A percentile compares a stretch with the other conserved stretches of the same genome.
Conservation (phyloP, 2,888 invertebrate genomes). For the Sipunculus nudus region DNA sequence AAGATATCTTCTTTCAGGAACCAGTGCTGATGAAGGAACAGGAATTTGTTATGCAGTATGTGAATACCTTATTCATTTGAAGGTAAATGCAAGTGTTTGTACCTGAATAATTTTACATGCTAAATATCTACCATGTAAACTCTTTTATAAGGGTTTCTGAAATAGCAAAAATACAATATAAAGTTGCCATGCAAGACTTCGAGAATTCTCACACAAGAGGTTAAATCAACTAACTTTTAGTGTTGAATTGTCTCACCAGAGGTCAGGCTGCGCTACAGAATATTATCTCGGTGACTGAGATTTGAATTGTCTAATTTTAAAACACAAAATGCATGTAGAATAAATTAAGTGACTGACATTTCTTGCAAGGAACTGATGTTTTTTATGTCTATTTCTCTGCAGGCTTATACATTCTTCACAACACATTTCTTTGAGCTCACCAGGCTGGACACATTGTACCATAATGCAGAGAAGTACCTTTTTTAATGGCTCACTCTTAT, state of each 20-base stretch:
- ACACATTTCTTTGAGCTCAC: conserved; percentile 68
- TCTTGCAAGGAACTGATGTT: not conserved
- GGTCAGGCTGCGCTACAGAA: too few relatives aligned
- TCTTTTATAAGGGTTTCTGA: not conserved
- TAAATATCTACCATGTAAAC: not conserved
- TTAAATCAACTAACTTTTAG: too few relatives aligned
- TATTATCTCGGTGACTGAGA: too few relatives aligned
- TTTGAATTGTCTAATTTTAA: too few relatives aligned
- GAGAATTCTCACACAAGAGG: too few relatives aligned
- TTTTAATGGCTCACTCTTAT: too few relatives aligned
- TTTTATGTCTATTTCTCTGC: conserved; percentile 17
- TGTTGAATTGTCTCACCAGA: too few relatives aligned
- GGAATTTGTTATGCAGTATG: conserved; percentile 83
- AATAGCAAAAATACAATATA: too few relatives aligned
- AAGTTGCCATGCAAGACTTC: too few relatives aligned
- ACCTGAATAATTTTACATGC: not conserved
- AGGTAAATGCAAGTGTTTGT: conserved; percentile 50
- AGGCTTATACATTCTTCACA: conserved; percentile 68
- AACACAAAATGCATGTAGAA: too few relatives aligned
- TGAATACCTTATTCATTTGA: conserved; percentile 75
- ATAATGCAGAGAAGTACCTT: conserved; percentile 81
- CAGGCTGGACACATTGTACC: conserved; percentile 61
- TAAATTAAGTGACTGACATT: too few relatives aligned
- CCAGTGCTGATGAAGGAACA: conserved; percentile 82
- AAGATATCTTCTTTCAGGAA: conserved; percentile 69